Base-by-base conservation (phyloP, 1,140 invertebrate genomes). In the Macrobrachium nipponense region DNA sequence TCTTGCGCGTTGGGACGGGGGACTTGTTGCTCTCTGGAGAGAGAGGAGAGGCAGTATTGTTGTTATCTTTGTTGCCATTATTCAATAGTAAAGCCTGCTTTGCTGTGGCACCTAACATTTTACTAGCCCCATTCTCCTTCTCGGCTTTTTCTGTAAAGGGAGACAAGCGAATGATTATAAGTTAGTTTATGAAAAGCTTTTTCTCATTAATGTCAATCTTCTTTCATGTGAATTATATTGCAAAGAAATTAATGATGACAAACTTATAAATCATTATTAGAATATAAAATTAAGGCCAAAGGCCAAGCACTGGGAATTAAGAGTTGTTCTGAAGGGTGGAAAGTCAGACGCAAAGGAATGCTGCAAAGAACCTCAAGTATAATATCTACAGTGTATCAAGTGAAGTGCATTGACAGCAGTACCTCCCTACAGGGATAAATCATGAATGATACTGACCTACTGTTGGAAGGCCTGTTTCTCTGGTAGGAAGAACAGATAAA, bases 401-500 rank as follows among this genome's bases (percentile, higher is more conserved):
- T 36, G 27, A 36, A 4, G 27, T 36, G 27, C 68, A 23, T n/a
- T 14, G 27, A 36, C 18, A 14, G 3, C 68, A 72, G 7, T 20
- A 23, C 5, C 10, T 20, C 76, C 51, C 17, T 78, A 20, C 18
- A 78, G 27, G 27, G 27, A 36, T 18, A 79, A 23, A 61, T 44
- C 5, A 75, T 17, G 12, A 61, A n/a, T 60, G 20, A 80, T 10
- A 80, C 80, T 82, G 23, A 82, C 80, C 80, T 27, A 82, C 27
- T 6, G 80, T 73, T 60, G 72, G 44, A n/a, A 79, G 51, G 44
- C 66, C 64, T 23, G 70, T 73, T 51, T 81, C 76, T 66, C 73
- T 75, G 68, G 77, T 61, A 8, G 72, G 78, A 0, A 84, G 68
- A 27, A 89, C 92, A 61, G 93, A 92, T 51, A 94, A 92, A 20